A percentile compares a stretch with the other conserved stretches of the same genome.
Evolutionary conservation across 1,140 invertebrate species (phyloP).

Genomic region (Psix sp.): DNA sequence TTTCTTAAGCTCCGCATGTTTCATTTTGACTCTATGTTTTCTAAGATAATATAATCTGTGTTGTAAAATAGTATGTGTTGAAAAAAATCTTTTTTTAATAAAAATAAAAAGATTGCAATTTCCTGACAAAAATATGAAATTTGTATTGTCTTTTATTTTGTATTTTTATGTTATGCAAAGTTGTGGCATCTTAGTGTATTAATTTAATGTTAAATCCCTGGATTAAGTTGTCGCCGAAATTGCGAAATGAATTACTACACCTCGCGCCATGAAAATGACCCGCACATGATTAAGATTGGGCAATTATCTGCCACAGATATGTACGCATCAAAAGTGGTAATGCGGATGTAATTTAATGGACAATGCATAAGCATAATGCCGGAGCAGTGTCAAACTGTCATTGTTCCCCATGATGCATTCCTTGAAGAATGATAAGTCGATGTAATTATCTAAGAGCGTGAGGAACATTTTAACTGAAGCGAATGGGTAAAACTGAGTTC

Average conservation of each 20-base stretch:
- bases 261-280: conserved; percentile 19
- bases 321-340: conserved; percentile 50
- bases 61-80: no score
- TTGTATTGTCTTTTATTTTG: no score
- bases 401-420: conserved; percentile 33
- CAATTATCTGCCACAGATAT: conserved; percentile 51
- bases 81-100: no score
- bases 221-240: conserved; percentile 44
- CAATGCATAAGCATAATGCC: conserved; percentile 46
- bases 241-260: conserved; percentile 25
- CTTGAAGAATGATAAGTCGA: conserved; percentile 34
- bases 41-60: no score
- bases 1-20: no score
- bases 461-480: not conserved
- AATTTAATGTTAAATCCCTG: conserved; percentile 10
- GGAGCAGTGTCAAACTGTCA: conserved; percentile 24
- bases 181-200: conserved; percentile 4
- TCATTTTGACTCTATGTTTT: no score
- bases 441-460: conserved; percentile 10
- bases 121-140: no score
- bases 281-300: conserved; percentile 40
- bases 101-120: no score
- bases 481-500: conserved; percentile 5
- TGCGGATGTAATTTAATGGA: conserved; percentile 53
- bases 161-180: no score